Evolutionary conservation across 2,888 invertebrate species (phyloP).

Genomic region (Leptothorax acervorum): DNA sequence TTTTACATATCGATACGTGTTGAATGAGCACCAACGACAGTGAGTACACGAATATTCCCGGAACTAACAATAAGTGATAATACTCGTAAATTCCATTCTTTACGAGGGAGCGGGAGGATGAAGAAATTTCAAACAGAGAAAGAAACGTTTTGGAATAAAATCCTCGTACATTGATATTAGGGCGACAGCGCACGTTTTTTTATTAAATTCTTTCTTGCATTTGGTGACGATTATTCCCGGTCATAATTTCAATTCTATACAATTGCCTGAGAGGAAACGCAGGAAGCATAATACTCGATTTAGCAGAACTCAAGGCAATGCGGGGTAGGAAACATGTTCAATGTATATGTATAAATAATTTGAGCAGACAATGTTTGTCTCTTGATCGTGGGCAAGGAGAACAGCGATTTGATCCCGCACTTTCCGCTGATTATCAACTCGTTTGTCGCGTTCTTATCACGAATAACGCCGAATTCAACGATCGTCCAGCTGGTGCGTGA

Average conservation of each 20-base stretch:
- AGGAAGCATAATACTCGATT: conserved; percentile 1
- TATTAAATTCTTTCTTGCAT: background rate
- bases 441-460: conserved; percentile 39
- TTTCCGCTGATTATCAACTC: background rate
- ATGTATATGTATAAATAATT: background rate
- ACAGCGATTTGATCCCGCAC: background rate
- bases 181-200: background rate
- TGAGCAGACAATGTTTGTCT: background rate
- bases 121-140: background rate
- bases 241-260: conserved; percentile 15
- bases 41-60: conserved; percentile 85
- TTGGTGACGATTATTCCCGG: background rate
- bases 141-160: background rate
- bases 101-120: background rate
- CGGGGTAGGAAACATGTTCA: background rate
- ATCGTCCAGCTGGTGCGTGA: conserved; percentile 21
- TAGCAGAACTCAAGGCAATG: conserved; percentile 3
- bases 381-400: background rate
- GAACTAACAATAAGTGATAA: background rate
- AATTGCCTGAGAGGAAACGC: conserved; percentile 11
- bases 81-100: conserved; percentile 9
- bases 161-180: background rate
- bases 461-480: conserved; percentile 47
- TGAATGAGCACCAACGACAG: conserved; percentile 93
- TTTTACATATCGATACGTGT: conserved; percentile 93